Conservation (phyloP, 2,797 vertebrate genomes). For the Chiloscyllium punctatum region DNA sequence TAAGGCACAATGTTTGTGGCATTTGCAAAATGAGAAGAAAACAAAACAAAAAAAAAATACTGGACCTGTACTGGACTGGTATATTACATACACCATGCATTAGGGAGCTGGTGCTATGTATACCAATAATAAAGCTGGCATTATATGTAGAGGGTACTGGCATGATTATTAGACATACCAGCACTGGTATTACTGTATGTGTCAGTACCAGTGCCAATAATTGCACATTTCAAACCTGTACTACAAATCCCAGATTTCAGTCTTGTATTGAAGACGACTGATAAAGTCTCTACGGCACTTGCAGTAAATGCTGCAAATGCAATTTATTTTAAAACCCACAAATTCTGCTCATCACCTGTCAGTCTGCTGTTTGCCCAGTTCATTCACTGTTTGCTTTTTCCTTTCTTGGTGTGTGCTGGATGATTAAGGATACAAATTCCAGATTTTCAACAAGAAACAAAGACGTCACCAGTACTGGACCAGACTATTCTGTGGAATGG, state of each 20-base stretch:
- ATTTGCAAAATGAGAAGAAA: not conserved
- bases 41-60: constrained; percentile 1
- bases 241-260: constrained; percentile 22
- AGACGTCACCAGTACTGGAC: constrained; percentile 21
- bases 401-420: not conserved
- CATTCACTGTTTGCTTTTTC: not conserved
- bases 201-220: constrained; percentile 24
- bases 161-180: constrained; percentile 1
- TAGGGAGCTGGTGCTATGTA: not conserved
- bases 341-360: constrained; percentile 5
- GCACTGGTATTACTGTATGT: constrained; percentile 8
- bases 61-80: constrained; percentile 10
- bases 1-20: constrained; percentile 38
- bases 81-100: constrained; percentile 7
- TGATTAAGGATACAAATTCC: not conserved
- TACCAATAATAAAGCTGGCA: not conserved
- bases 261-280: not conserved
- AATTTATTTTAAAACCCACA: constrained; percentile 15
- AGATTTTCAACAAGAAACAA: constrained; percentile 17
- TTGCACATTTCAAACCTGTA: constrained; percentile 34
- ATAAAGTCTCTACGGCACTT: not conserved
- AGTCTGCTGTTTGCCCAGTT: not conserved
- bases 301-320: not conserved
- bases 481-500: constrained; percentile 20
- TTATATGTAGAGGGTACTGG: constrained; percentile 32